A percentile compares a stretch with the other conserved stretches of the same genome.
Evolutionary conservation across 2,113 vertebrate species (phyloP).

Genomic region (Guaruba guarouba): DNA sequence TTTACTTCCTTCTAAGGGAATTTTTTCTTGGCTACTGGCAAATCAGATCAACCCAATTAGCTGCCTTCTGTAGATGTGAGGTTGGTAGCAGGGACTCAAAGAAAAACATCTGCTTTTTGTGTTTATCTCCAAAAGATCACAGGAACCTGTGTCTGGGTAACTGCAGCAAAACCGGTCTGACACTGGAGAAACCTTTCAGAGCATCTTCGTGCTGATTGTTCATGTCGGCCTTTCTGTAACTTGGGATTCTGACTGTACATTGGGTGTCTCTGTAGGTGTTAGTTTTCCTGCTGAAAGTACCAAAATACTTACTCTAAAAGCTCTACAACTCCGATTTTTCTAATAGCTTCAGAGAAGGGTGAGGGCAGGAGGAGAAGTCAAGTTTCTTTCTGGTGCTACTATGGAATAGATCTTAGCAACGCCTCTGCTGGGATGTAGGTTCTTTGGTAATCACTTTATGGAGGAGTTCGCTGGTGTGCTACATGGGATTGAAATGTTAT

Average conservation of each 20-base stretch:
- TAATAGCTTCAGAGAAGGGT: neutral
- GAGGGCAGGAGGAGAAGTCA: neutral
- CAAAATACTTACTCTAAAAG: neutral
- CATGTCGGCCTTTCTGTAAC: neutral
- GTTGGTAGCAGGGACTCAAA: neutral
- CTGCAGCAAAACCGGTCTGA: neutral
- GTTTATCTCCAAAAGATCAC: neutral
- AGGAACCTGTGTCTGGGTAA: neutral
- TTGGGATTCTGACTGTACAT: neutral
- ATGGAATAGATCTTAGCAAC: neutral
- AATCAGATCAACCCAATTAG: conserved; percentile 55
- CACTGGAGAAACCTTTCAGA: neutral
- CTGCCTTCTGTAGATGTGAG: neutral
- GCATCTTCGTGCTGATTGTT: neutral
- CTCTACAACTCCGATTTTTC: neutral
- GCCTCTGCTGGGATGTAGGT: neutral
- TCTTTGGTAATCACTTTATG: rapidly evolving
- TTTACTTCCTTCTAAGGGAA: conserved; percentile 83
- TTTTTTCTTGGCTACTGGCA: conserved; percentile 70
- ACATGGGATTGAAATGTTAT: neutral
- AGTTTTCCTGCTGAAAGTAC: neutral
- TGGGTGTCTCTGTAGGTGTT: neutral
- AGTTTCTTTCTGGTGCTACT: neutral
- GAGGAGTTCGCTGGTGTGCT: neutral
- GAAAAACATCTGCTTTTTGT: neutral